Evolutionary conservation across 2,888 invertebrate species (phyloP), one percentile per base, ranked within the genome.

Genomic region (Alitta virens): DNA sequence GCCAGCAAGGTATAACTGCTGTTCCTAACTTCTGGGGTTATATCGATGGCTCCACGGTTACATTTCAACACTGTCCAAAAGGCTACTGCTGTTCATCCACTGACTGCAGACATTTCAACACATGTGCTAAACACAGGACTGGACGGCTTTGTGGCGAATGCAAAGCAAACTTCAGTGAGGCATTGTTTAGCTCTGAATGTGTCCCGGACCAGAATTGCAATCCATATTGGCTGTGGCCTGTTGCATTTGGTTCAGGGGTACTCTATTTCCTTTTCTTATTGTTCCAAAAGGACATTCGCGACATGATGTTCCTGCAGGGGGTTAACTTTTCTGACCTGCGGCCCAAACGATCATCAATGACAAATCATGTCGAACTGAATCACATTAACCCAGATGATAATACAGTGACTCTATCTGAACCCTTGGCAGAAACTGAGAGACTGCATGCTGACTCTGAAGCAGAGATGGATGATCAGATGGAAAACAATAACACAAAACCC

Each of bases 1-100:
- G 69, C 56, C 66, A 64, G n/a, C 60, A 57, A 43, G 65, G 67
- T 26, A 70, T 70, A 43, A 62, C 64, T 9, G 60, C 68, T 21
- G 60, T 69, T n/a, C 63, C 63, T 21, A 70, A 70, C 63, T 70
- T 68, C 63, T 70, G 70, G 70, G 70, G 70, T 21, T 68, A 63
- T 62, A 18, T 42, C 18, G 40, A 62, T 7, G 61, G 52, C 21
- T 38, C 42, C 3, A 26, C 26, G 9, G 46, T 59, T 12, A 46
- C 52, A 16, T 70, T 70, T 56, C 69, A 70, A 51, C 68, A 70
- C 58, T 70, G 70, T 54, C 70, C 69, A 1, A 57, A 65, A 24
- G 63, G 66, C 21, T 70, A 70, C 63, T 70, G 70, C 62, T 69
- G 69, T 56, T 59, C 66, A 3, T 60, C 57, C 5, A 55, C 60